Percentiles rank a stretch among this genome's conserved stretches.
Evolutionary conservation across 1,140 invertebrate genomes (phyloP).

Genomic region (Pseudomyrmex cubaensis): DNA sequence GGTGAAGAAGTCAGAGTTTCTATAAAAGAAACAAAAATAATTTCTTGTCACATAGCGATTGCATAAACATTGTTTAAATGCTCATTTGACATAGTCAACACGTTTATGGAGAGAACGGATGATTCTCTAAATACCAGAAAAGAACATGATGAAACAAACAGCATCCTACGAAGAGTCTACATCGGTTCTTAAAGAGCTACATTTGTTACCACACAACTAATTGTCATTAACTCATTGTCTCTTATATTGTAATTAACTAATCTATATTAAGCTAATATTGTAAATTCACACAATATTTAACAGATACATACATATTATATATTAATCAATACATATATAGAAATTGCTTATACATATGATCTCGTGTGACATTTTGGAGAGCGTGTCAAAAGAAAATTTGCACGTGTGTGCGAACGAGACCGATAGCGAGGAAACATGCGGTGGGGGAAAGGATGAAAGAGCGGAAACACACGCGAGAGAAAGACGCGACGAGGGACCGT

Average conservation of each 20-base stretch:
- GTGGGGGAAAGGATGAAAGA: conserved; percentile 51
- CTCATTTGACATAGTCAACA: background rate
- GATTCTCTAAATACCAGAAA: background rate
- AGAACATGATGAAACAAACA: conserved; percentile 20
- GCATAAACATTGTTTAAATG: conserved; percentile 3
- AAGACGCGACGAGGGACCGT: conserved; percentile 52
- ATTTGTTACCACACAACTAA: too few species aligned
- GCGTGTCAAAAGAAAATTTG: conserved; percentile 7
- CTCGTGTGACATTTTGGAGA: too few species aligned
- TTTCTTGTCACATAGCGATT: background rate
- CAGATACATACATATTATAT: too few species aligned
- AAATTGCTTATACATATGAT: too few species aligned
- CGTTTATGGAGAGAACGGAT: conserved; percentile 14
- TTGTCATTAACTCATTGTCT: too few species aligned
- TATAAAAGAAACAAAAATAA: background rate
- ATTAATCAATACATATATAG: too few species aligned
- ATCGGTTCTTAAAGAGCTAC: too few species aligned
- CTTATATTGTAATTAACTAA: too few species aligned
- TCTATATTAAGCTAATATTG: too few species aligned
- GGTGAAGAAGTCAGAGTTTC: too few species aligned
- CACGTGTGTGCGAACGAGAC: conserved; percentile 51
- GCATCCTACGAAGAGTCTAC: background rate
- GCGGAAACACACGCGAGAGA: conserved; percentile 60
- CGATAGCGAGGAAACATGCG: conserved; percentile 45
- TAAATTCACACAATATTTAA: too few species aligned